Evolutionary conservation across 2,888 invertebrate genomes (phyloP).

Genomic region (Rhingia rostrata): DNA sequence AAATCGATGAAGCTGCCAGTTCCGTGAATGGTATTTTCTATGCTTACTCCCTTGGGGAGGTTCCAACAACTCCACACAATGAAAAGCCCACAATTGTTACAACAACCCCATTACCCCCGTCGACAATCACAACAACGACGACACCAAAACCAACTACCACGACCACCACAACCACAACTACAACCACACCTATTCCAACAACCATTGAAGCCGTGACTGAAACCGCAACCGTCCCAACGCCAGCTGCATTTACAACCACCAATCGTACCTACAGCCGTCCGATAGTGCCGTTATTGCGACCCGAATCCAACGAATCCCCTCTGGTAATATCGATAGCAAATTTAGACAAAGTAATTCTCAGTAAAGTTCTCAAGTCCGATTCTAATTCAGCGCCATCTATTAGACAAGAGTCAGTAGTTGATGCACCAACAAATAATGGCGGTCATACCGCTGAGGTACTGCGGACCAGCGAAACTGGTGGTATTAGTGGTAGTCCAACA

Average conservation of each 20-base stretch:
- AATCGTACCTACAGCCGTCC: conserved; percentile 80
- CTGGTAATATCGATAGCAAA: conserved; percentile 83
- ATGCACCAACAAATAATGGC: conserved; percentile 76
- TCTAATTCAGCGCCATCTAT: conserved; percentile 80
- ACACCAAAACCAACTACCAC: conserved; percentile 31
- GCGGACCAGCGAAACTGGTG: conserved; percentile 73
- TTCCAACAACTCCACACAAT: conserved; percentile 80
- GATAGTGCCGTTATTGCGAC: conserved; percentile 81
- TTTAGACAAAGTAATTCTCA: conserved; percentile 82
- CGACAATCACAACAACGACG: conserved; percentile 57
- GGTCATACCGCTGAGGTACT: conserved; percentile 27
- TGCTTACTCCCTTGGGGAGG: conserved; percentile 81
- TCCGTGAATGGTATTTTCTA: conserved; percentile 81
- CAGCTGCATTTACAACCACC: conserved; percentile 10
- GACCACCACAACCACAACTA: conserved; percentile 26
- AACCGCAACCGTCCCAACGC: conserved; percentile 19
- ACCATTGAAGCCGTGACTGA: conserved; percentile 12
- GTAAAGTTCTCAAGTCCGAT: conserved; percentile 80
- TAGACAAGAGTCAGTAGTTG: conserved; percentile 78
- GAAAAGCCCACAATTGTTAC: conserved; percentile 59
- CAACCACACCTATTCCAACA: conserved; percentile 34
- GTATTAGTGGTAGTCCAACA: conserved; percentile 70
- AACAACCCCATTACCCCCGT: conserved; percentile 70
- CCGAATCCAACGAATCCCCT: conserved; percentile 83
- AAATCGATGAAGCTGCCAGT: conserved; percentile 46